Base-by-base conservation (phyloP, 2,888 invertebrate genomes). In the Phaedon cochleariae region DNA sequence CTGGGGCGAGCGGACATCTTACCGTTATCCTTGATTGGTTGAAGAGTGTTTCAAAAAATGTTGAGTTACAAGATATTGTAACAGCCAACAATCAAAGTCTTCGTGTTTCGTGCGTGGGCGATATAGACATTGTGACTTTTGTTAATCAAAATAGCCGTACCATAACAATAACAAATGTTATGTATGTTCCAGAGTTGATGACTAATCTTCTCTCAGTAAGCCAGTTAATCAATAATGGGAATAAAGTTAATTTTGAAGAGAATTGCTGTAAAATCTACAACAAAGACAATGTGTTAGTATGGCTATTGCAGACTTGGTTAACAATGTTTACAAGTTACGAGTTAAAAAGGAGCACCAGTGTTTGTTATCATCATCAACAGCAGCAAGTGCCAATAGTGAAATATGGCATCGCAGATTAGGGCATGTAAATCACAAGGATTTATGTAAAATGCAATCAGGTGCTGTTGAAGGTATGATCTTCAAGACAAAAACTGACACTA, bases 1-100 rank as follows among this genome's bases (percentile, higher is more conserved):
- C n/a, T n/a, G n/a, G n/a, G n/a, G n/a, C 76, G 9, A 76, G 71
- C 65, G 51, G 46, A 3, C 73, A 75, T 66, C 53, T 73, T 22
- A 73, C 73, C n/a, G 58, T 66, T 9, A 29, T 45, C 10, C 54
- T 54, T 53, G 62, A 65, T 15, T 65, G 31, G 45, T 37, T 17
- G 57, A 66, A 22, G 29, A 60, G 17, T 6, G n/a, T n/a, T n/a
- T n/a, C 26, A 26, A 26, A 3, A 26, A 10, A 22, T 10, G 31
- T 9, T 34, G 26, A 48, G 7, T 7, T 48, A 22, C 21, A 58
- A 26, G 62, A 65, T 17, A 65, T 69, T 26, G 60, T 67, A 59
- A 54, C 65, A 5, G 69, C 67, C 9, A 62, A 69, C 34, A 31
- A 65, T 18, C 12, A 26, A 26, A 55, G 29, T 34, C 10, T 64